Conservation (phyloP, 2,797 vertebrate genomes). For the Myotis findleyi region DNA sequence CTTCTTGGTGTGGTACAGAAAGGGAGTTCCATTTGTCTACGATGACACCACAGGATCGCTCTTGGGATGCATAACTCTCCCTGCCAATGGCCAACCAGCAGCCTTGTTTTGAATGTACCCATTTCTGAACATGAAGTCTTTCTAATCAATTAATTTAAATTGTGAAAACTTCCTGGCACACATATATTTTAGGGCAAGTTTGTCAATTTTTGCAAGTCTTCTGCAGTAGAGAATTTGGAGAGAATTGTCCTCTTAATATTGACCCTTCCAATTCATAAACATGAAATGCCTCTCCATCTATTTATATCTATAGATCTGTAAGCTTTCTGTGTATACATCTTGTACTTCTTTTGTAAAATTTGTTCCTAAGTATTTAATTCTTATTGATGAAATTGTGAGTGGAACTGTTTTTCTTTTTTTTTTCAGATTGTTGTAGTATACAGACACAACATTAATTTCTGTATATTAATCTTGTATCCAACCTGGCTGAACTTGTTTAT, state of each 20-base stretch:
- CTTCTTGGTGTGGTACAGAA: not conserved
- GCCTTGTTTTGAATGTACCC: not conserved
- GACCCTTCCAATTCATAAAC: not conserved
- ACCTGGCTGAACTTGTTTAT: not conserved
- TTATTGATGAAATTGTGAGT: not conserved
- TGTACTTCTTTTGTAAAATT: slow-evolving; percentile 4
- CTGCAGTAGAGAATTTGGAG: not conserved
- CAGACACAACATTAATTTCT: not conserved
- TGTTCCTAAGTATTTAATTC: not conserved
- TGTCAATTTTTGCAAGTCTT: slow-evolving; percentile 2
- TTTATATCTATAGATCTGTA: not conserved
- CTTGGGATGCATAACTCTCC: not conserved
- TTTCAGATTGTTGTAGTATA: not conserved
- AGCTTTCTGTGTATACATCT: not conserved
- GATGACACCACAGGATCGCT: not conserved
- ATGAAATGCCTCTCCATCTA: not conserved
- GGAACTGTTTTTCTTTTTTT: not conserved
- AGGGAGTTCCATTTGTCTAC: not conserved
- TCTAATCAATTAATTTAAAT: slow-evolving; percentile 33
- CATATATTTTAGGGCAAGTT: not conserved
- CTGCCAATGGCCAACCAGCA: not conserved
- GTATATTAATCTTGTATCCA: not conserved
- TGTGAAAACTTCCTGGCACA: not conserved
- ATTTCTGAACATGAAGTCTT: slow-evolving; percentile 13
- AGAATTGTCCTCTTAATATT: not conserved